Base-by-base conservation (phyloP, 37 sponge, comb jelly and placozoan genomes). In the Hormiphora californensis region DNA sequence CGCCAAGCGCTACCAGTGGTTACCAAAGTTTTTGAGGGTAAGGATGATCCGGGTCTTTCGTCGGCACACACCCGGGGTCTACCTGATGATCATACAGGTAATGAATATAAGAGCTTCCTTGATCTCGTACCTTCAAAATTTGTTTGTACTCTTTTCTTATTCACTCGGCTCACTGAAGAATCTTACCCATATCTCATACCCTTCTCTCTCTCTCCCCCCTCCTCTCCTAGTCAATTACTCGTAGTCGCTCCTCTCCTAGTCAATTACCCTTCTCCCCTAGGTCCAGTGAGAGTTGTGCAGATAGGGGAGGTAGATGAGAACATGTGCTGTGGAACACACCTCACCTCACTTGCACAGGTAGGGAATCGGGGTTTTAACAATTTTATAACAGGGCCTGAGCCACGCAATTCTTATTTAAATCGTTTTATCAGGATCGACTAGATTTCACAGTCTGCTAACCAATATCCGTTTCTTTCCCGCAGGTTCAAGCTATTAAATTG, bases 241-340 rank as follows among this genome's bases (percentile, higher is more conserved):
- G n/a, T n/a, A n/a, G n/a, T n/a, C n/a, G n/a, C n/a, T n/a, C n/a
- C n/a, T n/a, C n/a, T n/a, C n/a, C n/a, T n/a, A n/a, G n/a, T n/a
- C n/a, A n/a, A n/a, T n/a, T n/a, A n/a, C n/a, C n/a, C n/a, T n/a
- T n/a, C n/a, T n/a, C n/a, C n/a, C n/a, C n/a, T n/a, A 73, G 81
- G 86, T 22, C 55, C 88, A 22, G 92, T 97, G 17, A 63, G 98
- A 41, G 95, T 97, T 35, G 91, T 97, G 57, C 95, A 97, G 49
- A 97, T 97, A 31, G 86, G 88, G 86, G 86, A 86, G 37, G 87
- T 97, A 22, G 98, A 97, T 54, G 33, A 90, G 4, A 97, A 97
- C 88, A 97, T 93, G 94, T 97, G 98, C 69, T 97, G 98, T 91
- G 98, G 98, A 0, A 97, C 98, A 11, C 98, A 97, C 49, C 92